Base-by-base conservation (phyloP, 2,888 invertebrate species). In the Hermodice carunculata region DNA sequence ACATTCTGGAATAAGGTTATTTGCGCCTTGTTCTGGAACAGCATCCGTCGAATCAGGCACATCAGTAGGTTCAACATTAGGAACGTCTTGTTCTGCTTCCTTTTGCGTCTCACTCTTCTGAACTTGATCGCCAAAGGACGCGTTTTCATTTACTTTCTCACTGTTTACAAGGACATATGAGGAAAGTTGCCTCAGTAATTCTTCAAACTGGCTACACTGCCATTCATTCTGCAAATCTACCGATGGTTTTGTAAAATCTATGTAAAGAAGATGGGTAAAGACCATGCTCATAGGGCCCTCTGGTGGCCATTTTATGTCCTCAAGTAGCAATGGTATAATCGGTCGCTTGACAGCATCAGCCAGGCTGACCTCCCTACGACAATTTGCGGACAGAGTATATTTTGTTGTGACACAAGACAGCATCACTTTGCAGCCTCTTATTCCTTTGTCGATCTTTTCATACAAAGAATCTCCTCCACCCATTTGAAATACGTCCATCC, bases 271-370 rank as follows among this genome's bases (percentile, higher is more conserved):
- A 61, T 79, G 77, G 24, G 80, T 77, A 58, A 83, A 77, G 3
- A 78, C 74, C 79, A 80, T 78, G 59, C 79, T 74, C 81, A 82
- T 81, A 24, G 81, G 81, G n/a, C 81, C 83, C 44, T 66, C 69
- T 17, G 80, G 83, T 31, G 83, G 83, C 81, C 81, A 81, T 28
- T 71, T 69, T 61, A 73, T 74, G 34, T 70, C 62, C 62, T 83
- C 83, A 53, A 83, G 54, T 48, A 81, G 56, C 28, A 83, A 56
- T 17, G 83, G 83, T 14, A 83, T 64, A 24, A 83, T 75, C 11
- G 80, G 80, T 53, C 78, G 81, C 70, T 78, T 75, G n/a, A 82
- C 51, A 4, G 81, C 79, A 70, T 81, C 80, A 4, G 80, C 76
- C 42, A 83, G 70, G 57, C 78, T 78, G 19, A 82, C 73, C 64